Evolutionary conservation across 2,888 invertebrate genomes (phyloP).

Genomic region (Pseudeuparius sepicola): DNA sequence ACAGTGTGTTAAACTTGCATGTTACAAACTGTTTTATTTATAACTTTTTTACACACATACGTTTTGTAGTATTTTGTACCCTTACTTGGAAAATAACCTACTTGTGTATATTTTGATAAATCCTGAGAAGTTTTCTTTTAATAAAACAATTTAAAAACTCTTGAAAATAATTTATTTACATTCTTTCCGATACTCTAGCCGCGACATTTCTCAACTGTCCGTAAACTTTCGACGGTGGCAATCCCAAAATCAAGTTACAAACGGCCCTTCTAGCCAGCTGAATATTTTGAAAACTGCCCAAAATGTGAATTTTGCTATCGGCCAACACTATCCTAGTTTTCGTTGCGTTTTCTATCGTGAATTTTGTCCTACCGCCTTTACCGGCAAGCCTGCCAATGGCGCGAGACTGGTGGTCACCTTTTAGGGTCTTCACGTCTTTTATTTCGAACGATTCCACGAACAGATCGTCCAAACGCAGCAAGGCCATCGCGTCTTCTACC

Average conservation of each 20-base stretch:
- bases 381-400: conserved; percentile 97
- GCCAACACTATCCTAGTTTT: conserved; percentile 97
- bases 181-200: conserved; percentile 70
- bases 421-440: conserved; percentile 89
- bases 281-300: conserved; percentile 96
- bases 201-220: conserved; percentile 86
- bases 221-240: conserved; percentile 96
- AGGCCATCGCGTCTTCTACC: conserved; percentile 90
- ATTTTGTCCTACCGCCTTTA: conserved; percentile 93
- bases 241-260: conserved; percentile 93
- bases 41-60: too few relatives aligned
- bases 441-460: conserved; percentile 97
- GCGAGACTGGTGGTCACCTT: conserved; percentile 90
- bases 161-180: conserved; percentile 40
- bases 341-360: conserved; percentile 97
- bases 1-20: too few relatives aligned
- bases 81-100: too few relatives aligned
- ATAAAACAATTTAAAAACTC: conserved; percentile 29
- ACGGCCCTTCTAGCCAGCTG: conserved; percentile 88
- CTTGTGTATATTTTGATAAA: too few relatives aligned
- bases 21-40: too few relatives aligned
- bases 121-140: neutral
- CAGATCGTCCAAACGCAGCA: conserved; percentile 89
- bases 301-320: conserved; percentile 90
- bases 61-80: too few relatives aligned